phyloP scores from a whole-genome alignment of 2,888 invertebrate genomes.

The Notodonta ziczac region DNA sequence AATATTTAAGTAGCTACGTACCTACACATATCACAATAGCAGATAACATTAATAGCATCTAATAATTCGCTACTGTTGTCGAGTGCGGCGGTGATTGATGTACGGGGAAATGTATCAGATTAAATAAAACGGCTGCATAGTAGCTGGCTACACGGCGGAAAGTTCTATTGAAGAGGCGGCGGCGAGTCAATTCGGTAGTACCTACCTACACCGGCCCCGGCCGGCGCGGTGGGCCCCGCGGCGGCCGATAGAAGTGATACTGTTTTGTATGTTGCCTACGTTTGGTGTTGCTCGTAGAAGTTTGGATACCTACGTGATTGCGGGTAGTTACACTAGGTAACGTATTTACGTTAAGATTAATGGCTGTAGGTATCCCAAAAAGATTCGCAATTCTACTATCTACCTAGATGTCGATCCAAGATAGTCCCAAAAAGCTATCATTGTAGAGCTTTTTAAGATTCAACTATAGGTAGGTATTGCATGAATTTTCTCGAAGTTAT shows the following conservation, averaged over 20 bases:
- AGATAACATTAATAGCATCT: conserved; percentile 45
- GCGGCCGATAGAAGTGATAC: background rate
- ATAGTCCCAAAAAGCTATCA: too few relatives aligned
- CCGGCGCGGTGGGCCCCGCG: conserved; percentile 38
- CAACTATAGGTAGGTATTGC: too few relatives aligned
- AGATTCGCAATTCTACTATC: too few relatives aligned
- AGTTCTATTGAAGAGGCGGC: conserved; percentile 62
- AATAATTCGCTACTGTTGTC: conserved; percentile 51
- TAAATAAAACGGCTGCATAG: conserved; percentile 68
- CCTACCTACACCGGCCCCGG: conserved; percentile 52
- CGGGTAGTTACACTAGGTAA: too few relatives aligned
- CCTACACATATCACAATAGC: conserved; percentile 7
- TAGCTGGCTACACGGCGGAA: conserved; percentile 70
- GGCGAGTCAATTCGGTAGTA: conserved; percentile 75
- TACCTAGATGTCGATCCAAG: too few relatives aligned
- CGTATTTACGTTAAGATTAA: too few relatives aligned
- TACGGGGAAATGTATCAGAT: conserved; percentile 70
- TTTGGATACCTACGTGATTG: background rate
- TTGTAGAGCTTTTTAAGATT: too few relatives aligned
- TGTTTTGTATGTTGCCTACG: conserved; percentile 19
- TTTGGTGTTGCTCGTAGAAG: conserved; percentile 25
- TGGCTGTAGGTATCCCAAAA: too few relatives aligned
- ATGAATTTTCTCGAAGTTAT: too few relatives aligned
- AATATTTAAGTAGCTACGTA: conserved; percentile 6
- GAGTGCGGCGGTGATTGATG: conserved; percentile 64